A percentile compares a stretch with the other conserved stretches of the same genome.
Conservation (phyloP, 2,888 invertebrate genomes). For the Tiphia femorata region DNA sequence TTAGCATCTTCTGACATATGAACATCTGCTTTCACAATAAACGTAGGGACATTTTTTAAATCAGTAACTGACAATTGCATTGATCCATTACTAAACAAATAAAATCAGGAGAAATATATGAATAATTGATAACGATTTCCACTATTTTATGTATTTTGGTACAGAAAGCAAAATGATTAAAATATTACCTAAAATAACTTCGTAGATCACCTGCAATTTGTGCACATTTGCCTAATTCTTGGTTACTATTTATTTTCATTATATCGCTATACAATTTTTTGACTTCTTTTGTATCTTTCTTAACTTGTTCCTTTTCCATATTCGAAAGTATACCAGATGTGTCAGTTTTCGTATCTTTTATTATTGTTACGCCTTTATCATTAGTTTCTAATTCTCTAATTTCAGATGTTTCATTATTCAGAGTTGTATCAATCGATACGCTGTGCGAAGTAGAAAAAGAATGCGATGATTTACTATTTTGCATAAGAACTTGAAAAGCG, state of each 20-base stretch:
- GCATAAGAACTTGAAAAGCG: slow-evolving; percentile 56
- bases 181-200: slow-evolving; percentile 57
- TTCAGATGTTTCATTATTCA: slow-evolving; percentile 13
- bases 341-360: slow-evolving; percentile 77
- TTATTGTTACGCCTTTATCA: slow-evolving; percentile 63
- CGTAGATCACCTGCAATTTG: slow-evolving; percentile 44
- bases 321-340: slow-evolving; percentile 74
- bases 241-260: slow-evolving; percentile 71
- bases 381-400: slow-evolving; percentile 11
- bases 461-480: slow-evolving; percentile 39
- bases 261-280: slow-evolving; percentile 74
- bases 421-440: slow-evolving; percentile 19
- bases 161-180: neutral
- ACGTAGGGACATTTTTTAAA: slow-evolving; percentile 37
- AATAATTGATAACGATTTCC: neutral
- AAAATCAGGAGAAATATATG: neutral
- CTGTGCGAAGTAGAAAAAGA: slow-evolving; percentile 1
- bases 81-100: slow-evolving; percentile 28
- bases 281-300: slow-evolving; percentile 73
- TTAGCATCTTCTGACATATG: slow-evolving; percentile 38
- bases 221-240: slow-evolving; percentile 44
- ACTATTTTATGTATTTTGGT: neutral
- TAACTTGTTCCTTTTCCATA: slow-evolving; percentile 73
- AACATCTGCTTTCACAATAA: slow-evolving; percentile 57
- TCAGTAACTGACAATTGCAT: slow-evolving; percentile 28